Base-by-base conservation (phyloP, 2,888 invertebrate species). In the Cyaniris semiargus region DNA sequence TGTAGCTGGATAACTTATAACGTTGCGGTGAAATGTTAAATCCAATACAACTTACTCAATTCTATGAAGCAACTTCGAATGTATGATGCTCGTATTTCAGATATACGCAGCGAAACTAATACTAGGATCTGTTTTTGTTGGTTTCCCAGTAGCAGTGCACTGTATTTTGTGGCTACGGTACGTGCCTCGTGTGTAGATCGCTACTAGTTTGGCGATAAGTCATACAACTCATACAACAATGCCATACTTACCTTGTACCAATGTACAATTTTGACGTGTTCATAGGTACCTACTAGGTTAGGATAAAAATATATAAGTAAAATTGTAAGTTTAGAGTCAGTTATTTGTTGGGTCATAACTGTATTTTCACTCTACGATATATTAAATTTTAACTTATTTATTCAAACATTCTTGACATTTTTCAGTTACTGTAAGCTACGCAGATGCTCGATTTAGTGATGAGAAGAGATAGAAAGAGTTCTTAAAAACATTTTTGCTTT, bases 21-120 rank as follows among this genome's bases (percentile, higher is more conserved):
- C 3, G 3, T 13, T 23, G 23, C 13, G 7, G 27, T 13, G 6
- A 27, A 18, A 31, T 66, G 5, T 15, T 27, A 27, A 23, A 66
- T 66, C 27, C 27, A 27, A 66, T 31, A 66, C 66, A 66, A 66
- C 27, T 66, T 66, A 27, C 66, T 4, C 27, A 66, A 66, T 66
- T 15, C 60, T 66, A 66, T 31, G 27, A 31, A 27, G 66, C 66
- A 66, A 66, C 60, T 23, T 15, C 27, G 27, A 18, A 15, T 66
- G 15, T 66, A 66, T 66, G 66, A 66, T 27, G 31, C 66, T 66
- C 66, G 66, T 31, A 66, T 66, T 66, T 66, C 66, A 66, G 27
- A 27, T 66, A 66, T 27, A 27, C 15, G 66, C 66, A 27, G 66
- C 66, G 27, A 31, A 66, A 66, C 66, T 66, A 66, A 66, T 27